Base-by-base conservation (phyloP, 2,888 invertebrate species). In the Euphydryas editha region DNA sequence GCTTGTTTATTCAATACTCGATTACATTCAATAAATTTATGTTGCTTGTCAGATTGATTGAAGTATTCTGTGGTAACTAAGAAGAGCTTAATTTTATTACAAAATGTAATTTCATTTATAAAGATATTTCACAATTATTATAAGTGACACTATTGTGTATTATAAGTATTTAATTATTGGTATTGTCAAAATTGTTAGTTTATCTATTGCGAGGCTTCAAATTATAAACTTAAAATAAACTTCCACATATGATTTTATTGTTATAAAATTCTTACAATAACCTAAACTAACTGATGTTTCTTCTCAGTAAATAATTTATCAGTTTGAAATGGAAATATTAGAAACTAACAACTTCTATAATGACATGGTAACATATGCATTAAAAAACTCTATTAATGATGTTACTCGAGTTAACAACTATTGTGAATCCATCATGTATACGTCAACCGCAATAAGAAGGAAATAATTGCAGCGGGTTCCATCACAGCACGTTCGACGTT, bases 351-450 rank as follows among this genome's bases (percentile, higher is more conserved):
- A 30, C 30, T 30, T 30, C 30, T 5, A 30, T 30, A 30, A 30
- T 30, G 30, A 30, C 8, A 30, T 8, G 30, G 7, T 46, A 46
- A 15, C 7, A n/a, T 17, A 47, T 47, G 6, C 47, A 47, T 47
- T 47, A 65, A 70, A 73, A 72, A 70, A 70, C 44, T 67, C 55
- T 47, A 71, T 72, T 44, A 74, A 76, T 76, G 75, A 74, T 72
- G 69, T 71, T 69, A 69, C n/a, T 15, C 21, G 73, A 65, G 64
- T 70, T 72, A 73, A 63, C 74, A 79, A 81, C 75, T 72, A 86
- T 87, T 85, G 86, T 87, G 71, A 80, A 82, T 84, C 84, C 81
- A 84, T 87, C 84, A 86, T n/a, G n/a, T n/a, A n/a, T 77, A 79
- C 81, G 81, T 81, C 83, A 80, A 78, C 78, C 81, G 77, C 79